Evolutionary conservation across 2,888 invertebrate species (phyloP).

Genomic region (Drosophila neotestacea): DNA sequence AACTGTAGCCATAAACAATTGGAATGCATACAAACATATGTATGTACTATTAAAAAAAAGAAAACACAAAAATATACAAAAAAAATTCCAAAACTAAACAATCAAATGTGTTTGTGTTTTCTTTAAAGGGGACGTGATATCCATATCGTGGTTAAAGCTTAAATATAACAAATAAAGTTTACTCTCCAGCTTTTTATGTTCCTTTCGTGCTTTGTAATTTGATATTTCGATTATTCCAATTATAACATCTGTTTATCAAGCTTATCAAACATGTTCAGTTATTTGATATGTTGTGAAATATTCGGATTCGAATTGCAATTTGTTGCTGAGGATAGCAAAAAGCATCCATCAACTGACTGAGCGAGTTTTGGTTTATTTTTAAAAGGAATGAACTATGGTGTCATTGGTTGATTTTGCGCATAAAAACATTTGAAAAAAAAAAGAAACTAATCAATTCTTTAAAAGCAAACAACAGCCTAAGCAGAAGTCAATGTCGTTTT

Average conservation of each 20-base stretch:
- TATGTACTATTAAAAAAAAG: slow-evolving; percentile 15
- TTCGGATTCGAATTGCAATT: background rate
- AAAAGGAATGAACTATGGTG: too few species aligned
- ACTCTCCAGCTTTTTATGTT: background rate
- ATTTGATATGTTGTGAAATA: background rate
- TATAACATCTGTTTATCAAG: background rate
- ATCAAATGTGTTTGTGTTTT: background rate
- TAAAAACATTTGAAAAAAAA: background rate
- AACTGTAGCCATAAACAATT: slow-evolving; percentile 14
- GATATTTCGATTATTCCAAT: background rate
- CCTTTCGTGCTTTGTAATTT: background rate
- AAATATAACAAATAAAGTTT: background rate
- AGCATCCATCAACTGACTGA: background rate
- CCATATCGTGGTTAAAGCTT: background rate
- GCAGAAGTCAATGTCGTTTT: background rate
- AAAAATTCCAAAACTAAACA: slow-evolving; percentile 5
- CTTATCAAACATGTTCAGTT: background rate
- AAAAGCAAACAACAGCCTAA: background rate
- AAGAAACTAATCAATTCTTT: too few species aligned
- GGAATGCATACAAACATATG: slow-evolving; percentile 14
- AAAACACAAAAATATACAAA: background rate
- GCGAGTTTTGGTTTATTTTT: too few species aligned
- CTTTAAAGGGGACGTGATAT: too few species aligned
- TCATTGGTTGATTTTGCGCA: too few species aligned
- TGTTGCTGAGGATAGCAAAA: background rate